These are phyloP conservation scores for Passer domesticus DNA, from an alignment of 2,113 vertebrate genomes.

Conservation along the genomic window DNA sequence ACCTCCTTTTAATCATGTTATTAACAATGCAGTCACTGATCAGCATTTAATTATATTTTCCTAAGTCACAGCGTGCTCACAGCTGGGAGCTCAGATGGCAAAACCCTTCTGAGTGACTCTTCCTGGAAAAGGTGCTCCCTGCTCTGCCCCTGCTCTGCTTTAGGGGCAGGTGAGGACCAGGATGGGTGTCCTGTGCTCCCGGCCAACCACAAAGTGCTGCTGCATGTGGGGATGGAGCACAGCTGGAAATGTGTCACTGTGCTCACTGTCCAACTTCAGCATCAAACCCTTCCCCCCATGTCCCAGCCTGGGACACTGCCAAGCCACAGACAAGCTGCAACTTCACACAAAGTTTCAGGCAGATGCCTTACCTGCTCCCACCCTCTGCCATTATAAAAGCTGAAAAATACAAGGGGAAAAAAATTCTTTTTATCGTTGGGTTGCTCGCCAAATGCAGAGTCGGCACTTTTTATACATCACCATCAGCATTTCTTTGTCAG, in stretches of 20 bases:
- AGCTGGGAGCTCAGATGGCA: neutral
- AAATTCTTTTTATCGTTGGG: neutral
- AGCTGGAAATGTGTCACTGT: fast-evolving
- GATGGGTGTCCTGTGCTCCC: neutral
- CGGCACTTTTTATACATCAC: neutral
- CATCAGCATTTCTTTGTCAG: constrained; percentile 49
- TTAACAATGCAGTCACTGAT: neutral
- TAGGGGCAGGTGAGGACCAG: neutral
- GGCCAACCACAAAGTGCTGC: neutral
- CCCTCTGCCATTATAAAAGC: neutral
- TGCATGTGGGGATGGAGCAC: neutral
- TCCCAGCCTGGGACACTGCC: neutral
- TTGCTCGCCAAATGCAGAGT: neutral
- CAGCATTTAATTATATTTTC: neutral
- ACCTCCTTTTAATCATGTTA: neutral
- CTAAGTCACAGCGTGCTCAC: neutral
- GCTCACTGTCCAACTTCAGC: fast-evolving
- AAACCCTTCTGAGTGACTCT: neutral
- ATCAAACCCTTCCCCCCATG: neutral
- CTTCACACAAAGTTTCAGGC: neutral
- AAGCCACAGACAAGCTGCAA: neutral
- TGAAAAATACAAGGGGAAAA: neutral
- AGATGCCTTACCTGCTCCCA: neutral
- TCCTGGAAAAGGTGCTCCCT: neutral
- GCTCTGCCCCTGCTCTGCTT: neutral